Percentiles rank a stretch among this genome's conserved stretches.
Conservation (phyloP, 2,797 vertebrate species). For the Thunnus albacares region DNA sequence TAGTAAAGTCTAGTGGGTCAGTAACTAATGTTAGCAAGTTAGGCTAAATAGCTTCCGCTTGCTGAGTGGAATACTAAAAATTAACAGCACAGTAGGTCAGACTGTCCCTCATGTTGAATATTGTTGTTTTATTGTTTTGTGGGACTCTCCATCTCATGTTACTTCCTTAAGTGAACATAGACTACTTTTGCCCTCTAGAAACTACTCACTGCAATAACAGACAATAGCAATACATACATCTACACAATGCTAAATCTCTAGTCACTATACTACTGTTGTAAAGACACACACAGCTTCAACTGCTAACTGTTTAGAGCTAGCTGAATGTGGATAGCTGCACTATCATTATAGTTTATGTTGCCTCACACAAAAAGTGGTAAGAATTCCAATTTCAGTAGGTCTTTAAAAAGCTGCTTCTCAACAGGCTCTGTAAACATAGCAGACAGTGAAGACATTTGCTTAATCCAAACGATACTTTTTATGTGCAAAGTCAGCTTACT, state of each 20-base stretch:
- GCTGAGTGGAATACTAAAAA: not conserved
- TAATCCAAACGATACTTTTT: conserved; percentile 24
- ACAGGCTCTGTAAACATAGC: conserved; percentile 4
- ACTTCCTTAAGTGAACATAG: too few relatives aligned
- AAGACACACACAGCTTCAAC: not conserved
- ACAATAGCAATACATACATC: not conserved
- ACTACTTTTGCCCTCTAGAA: not conserved
- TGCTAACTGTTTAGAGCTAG: too few relatives aligned
- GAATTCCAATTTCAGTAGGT: not conserved
- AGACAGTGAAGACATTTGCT: not conserved
- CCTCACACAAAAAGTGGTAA: not conserved
- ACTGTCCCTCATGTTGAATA: not conserved
- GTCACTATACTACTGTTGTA: not conserved
- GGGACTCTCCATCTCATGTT: not conserved
- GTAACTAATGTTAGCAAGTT: not conserved
- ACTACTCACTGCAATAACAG: not conserved
- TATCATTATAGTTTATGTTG: not conserved
- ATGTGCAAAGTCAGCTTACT: conserved; percentile 34
- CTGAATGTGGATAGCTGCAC: not conserved
- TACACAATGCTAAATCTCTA: not conserved
- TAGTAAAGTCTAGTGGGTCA: not conserved
- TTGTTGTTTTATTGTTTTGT: not conserved
- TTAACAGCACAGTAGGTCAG: not conserved
- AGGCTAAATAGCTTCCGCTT: too few relatives aligned
- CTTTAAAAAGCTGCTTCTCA: not conserved